Conservation (phyloP, 1,140 invertebrate genomes). For the Eriosoma lanigerum region DNA sequence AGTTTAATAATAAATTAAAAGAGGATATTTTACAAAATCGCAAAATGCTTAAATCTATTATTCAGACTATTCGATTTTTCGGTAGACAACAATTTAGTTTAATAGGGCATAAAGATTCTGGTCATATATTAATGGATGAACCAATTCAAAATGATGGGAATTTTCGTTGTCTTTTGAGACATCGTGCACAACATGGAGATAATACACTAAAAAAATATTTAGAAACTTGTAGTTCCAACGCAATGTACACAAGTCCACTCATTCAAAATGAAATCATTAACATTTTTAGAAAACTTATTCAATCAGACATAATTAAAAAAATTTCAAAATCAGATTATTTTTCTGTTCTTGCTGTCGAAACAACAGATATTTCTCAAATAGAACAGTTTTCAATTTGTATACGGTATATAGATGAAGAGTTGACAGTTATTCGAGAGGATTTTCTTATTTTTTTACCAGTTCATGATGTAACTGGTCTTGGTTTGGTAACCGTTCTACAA, state of each 20-base stretch:
- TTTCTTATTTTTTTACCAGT: neutral
- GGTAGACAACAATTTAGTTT: conserved; percentile 15
- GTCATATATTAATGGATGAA: neutral
- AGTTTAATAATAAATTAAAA: neutral
- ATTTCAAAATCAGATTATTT: conserved; percentile 53
- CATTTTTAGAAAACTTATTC: conserved; percentile 52
- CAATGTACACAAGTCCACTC: conserved; percentile 53
- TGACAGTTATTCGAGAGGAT: neutral
- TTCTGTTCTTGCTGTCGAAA: conserved; percentile 54
- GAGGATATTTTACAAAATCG: conserved; percentile 18
- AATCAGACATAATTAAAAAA: conserved; percentile 52
- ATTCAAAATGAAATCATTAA: conserved; percentile 54
- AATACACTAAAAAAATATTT: conserved; percentile 23
- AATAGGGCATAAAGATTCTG: conserved; percentile 1
- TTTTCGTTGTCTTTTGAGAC: too few species aligned
- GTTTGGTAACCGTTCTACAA: conserved; percentile 8
- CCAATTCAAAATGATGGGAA: too few species aligned
- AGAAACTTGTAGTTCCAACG: conserved; percentile 46
- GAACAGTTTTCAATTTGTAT: conserved; percentile 55
- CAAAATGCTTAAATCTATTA: neutral
- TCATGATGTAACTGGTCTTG: neutral
- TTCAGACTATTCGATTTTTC: neutral
- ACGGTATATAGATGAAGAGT: neutral
- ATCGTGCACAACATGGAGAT: conserved; percentile 10
- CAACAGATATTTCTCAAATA: conserved; percentile 53